Conservation (phyloP, 92 coral and sea anemone genomes). For the Heteractis magnifica region DNA sequence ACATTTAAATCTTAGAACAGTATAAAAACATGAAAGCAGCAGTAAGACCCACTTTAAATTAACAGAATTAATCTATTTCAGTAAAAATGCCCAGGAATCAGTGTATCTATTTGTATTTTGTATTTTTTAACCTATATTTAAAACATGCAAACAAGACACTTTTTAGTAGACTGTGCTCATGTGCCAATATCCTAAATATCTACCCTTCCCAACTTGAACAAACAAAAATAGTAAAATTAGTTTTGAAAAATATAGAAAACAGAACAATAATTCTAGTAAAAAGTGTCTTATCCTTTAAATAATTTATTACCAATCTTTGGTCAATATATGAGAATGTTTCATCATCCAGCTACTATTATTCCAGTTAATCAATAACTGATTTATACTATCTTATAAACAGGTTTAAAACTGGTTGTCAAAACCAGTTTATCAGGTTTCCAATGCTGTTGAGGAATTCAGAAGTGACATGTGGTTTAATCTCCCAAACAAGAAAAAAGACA, state of each 20-base stretch:
- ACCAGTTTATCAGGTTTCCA: conserved; percentile 13
- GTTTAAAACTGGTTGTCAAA: conserved; percentile 2
- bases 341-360: background rate
- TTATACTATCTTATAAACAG: background rate
- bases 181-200: background rate
- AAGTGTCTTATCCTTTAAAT: conserved; percentile 22
- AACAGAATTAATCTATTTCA: background rate
- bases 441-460: conserved; percentile 1
- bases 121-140: background rate
- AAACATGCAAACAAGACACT: conserved; percentile 12
- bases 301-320: conserved; percentile 5
- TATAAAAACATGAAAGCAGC: background rate
- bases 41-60: background rate
- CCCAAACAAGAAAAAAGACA: background rate
- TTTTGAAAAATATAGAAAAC: conserved; percentile 13
- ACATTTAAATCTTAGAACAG: background rate
- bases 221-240: background rate
- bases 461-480: background rate
- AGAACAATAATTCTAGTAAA: background rate
- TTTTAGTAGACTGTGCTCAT: background rate
- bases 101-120: background rate
- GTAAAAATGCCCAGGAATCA: background rate
- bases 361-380: background rate
- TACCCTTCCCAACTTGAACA: background rate
- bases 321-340: background rate